Evolutionary conservation across 2,797 vertebrate species (phyloP).

Genomic region (Tadarida brasiliensis): DNA sequence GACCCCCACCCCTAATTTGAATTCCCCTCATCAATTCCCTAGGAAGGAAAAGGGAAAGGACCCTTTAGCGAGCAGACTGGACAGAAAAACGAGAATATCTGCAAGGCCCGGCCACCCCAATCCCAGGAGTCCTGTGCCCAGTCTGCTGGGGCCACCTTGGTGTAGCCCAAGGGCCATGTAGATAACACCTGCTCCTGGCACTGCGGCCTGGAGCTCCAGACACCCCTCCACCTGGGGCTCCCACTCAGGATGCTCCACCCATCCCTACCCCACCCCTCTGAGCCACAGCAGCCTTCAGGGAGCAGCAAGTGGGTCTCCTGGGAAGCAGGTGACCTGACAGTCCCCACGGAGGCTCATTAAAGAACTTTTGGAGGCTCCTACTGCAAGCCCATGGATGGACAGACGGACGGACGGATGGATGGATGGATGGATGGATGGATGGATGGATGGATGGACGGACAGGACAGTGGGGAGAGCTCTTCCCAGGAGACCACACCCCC

Average conservation of each 20-base stretch:
- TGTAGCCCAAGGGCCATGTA: fast-evolving
- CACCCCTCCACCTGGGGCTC: background rate
- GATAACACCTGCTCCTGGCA: background rate
- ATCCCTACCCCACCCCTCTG: fast-evolving
- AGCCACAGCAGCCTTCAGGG: background rate
- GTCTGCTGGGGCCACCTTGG: background rate
- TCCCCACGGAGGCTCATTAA: background rate
- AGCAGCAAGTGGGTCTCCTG: background rate
- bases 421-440: background rate
- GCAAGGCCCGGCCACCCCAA: background rate
- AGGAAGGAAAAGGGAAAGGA: background rate
- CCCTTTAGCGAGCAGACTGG: background rate
- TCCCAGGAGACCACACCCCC: background rate
- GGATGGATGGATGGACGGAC: background rate
- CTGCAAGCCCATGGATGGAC: background rate
- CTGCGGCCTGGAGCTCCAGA: background rate
- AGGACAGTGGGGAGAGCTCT: background rate
- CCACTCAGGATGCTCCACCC: background rate
- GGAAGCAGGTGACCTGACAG: background rate
- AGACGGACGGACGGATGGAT: background rate
- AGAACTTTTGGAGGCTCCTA: background rate
- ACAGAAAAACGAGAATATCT: background rate
- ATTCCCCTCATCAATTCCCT: background rate
- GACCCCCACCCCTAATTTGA: background rate
- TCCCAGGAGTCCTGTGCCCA: background rate